Base-by-base conservation (phyloP, 1,140 invertebrate species). In the Drosophila simulans region DNA sequence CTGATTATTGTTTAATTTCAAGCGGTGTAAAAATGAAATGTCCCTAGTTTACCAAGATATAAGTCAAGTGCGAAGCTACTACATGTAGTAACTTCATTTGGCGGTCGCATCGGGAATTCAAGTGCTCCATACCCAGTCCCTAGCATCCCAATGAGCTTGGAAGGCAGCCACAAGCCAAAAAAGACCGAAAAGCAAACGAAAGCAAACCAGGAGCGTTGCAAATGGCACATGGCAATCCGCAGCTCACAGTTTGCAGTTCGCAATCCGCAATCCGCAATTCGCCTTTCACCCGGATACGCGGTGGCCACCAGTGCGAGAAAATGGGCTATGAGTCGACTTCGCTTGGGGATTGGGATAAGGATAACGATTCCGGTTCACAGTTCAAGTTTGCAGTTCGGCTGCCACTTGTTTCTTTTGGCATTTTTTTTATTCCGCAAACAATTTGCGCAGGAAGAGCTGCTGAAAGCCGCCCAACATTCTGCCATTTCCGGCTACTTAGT, bases 401-500 rank as follows among this genome's bases (percentile, higher is more conserved):
- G 31, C 62, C 46, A 73, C 64, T 55, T 74, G 37, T 12, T 34
- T 39, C 40, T 43, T 56, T 77, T 65, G 46, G 51, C 39, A 7
- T 11, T 27, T 34, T 43, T 46, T 60, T 22, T 22, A 56, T 59
- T 45, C 40, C 53, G 31, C 72, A 71, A 84, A 68, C 80, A 85
- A 80, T 85, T 80, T 80, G 54, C 51, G 42, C 10, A 66, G 69
- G 63, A 85, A 54, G 55, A 31, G 51, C 59, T 60, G 46, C 83
- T 82, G 78, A 71, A 56, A 60, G 85, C 56, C 66, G 75, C 62
- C n/a, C 57, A 74, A 69, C 64, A 64, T 80, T 81, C 68, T 72
- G 43, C 62, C 62, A 72, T 79, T 80, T 85, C 77, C 81, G 63
- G 73, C 74, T 80, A 70, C 82, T 86, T 72, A 88, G 79, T 68